Evolutionary conservation across 2,797 vertebrate species (phyloP).

Genomic region (Enteromius paludinosus): DNA sequence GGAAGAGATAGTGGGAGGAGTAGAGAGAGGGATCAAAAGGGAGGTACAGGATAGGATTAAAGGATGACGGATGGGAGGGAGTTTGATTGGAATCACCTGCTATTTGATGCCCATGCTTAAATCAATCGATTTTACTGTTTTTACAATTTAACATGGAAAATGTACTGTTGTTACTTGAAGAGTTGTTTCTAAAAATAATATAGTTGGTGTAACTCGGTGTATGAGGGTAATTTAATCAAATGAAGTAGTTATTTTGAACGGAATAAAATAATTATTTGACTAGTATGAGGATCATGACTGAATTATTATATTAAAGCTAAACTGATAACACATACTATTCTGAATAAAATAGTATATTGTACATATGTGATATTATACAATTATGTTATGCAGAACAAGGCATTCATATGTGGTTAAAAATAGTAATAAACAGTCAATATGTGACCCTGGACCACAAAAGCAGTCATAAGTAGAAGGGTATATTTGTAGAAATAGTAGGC

Average conservation of each 20-base stretch:
- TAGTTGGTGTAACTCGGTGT: neutral
- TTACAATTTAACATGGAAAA: neutral
- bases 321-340: neutral
- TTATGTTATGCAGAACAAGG: neutral
- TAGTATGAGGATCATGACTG: neutral
- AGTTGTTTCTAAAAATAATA: neutral
- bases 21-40: slow-evolving; percentile 39
- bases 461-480: no score
- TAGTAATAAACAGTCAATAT: neutral
- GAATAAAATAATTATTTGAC: neutral
- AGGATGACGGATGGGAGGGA: slow-evolving; percentile 48
- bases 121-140: slow-evolving; percentile 50
- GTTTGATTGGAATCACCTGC: slow-evolving; percentile 56
- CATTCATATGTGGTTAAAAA: neutral
- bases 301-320: no score
- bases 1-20: slow-evolving; percentile 21
- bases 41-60: slow-evolving; percentile 27
- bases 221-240: neutral
- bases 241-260: neutral
- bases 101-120: slow-evolving; percentile 50
- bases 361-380: neutral
- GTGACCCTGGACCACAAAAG: no score
- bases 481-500: no score
- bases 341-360: neutral
- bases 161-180: neutral